Evolutionary conservation across 2,888 invertebrate genomes (phyloP).

Genomic region (Agrotis segetum): DNA sequence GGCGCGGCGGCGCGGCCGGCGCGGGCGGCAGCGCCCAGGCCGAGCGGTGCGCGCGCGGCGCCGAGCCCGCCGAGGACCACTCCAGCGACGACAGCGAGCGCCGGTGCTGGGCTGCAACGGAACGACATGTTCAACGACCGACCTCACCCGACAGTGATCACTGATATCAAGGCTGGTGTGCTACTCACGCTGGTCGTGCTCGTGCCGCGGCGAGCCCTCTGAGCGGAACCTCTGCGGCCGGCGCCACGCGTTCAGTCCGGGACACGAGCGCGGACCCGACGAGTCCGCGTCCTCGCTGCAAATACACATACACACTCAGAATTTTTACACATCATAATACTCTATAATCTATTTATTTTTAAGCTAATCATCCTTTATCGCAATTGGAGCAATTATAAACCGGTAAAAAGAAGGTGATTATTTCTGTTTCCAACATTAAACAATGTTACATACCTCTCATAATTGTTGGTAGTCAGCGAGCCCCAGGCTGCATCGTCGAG

Average conservation of each 20-base stretch:
- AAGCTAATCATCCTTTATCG: too few relatives aligned
- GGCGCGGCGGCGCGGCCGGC: constrained; percentile 81
- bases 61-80: constrained; percentile 90
- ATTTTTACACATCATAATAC: too few relatives aligned
- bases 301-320: not conserved
- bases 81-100: constrained; percentile 94
- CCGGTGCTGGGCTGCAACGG: constrained; percentile 91
- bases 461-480: constrained; percentile 79
- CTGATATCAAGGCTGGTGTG: too few relatives aligned
- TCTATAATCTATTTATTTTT: not conserved
- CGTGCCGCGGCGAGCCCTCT: constrained; percentile 77
- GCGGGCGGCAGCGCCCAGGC: constrained; percentile 69
- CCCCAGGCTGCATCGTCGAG: constrained; percentile 85
- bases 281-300: constrained; percentile 83
- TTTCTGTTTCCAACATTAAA: not conserved
- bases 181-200: constrained; percentile 73
- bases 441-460: constrained; percentile 77
- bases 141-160: too few relatives aligned
- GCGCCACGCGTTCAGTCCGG: constrained; percentile 84
- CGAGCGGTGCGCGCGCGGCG: constrained; percentile 76
- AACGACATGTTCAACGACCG: not conserved
- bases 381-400: too few relatives aligned
- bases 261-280: constrained; percentile 86
- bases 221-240: constrained; percentile 80
- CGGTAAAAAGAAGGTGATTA: not conserved